A percentile compares a stretch with the other conserved stretches of the same genome.
Conservation (phyloP, 2,113 vertebrate genomes). For the Thamnaconus septentrionalis region DNA sequence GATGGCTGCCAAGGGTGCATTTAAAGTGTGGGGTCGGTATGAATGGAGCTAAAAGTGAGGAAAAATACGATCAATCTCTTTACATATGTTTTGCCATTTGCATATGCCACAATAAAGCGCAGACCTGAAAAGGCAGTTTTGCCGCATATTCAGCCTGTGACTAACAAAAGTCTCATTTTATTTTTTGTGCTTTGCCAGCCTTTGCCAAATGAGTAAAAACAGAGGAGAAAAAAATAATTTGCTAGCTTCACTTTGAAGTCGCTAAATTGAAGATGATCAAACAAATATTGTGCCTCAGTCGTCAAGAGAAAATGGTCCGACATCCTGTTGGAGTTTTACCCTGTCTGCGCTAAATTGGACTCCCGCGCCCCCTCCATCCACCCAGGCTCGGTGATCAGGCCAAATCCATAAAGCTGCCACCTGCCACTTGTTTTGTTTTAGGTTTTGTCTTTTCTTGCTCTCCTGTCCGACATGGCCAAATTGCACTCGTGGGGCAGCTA, state of each 20-base stretch:
- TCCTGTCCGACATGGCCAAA: slow-evolving; percentile 11
- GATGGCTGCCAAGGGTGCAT: background rate
- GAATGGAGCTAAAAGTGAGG: background rate
- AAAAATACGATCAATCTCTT: background rate
- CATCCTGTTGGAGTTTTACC: slow-evolving; percentile 1
- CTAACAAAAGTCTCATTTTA: slow-evolving; percentile 13
- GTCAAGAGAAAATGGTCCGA: background rate
- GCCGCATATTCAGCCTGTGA: slow-evolving; percentile 1
- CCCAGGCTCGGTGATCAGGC: slow-evolving; percentile 18
- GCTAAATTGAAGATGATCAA: background rate
- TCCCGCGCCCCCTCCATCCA: too few relatives aligned
- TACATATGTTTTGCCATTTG: background rate
- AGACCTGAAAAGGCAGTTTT: background rate
- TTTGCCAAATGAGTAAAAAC: background rate
- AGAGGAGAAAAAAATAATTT: slow-evolving; percentile 2
- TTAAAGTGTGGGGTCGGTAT: background rate
- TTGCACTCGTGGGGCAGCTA: slow-evolving; percentile 1
- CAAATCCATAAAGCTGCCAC: slow-evolving; percentile 37
- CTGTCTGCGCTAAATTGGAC: slow-evolving; percentile 30
- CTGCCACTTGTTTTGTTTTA: slow-evolving; percentile 5
- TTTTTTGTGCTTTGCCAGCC: slow-evolving; percentile 9
- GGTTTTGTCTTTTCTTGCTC: slow-evolving; percentile 3
- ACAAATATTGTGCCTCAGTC: background rate
- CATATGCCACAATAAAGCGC: background rate
- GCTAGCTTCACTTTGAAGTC: slow-evolving; percentile 3